Base-by-base conservation (phyloP, 2,113 vertebrate species). In the Upupa epops region DNA sequence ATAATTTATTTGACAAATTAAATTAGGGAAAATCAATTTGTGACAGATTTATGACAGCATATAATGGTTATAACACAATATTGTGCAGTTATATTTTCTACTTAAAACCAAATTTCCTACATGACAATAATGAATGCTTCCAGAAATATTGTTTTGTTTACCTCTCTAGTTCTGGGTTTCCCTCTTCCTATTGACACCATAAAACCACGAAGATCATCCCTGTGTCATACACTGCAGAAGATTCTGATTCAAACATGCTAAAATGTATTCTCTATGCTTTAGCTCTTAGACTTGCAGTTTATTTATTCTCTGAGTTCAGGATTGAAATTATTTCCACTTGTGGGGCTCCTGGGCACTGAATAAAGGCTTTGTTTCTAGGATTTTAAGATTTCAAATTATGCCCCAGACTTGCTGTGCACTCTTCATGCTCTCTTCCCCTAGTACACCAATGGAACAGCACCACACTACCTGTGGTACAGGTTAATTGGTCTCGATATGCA, bases 21-120 rank as follows among this genome's bases (percentile, higher is more conserved):
- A 93, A 90, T 92, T 79, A 90, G 79, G 63, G 52, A 51, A 7
- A 91, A 92, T 92, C 40, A 87, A 76, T 94, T 73, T 80, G 78
- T 63, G 72, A 85, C 71, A 92, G 63, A 80, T 85, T 49, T 87
- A 76, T 77, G 65, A 81, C 70, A 25, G 16, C 26, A 83, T 80
- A 19, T 58, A 88, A 70, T 54, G 28, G 7, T 18, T 82, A 32
- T 76, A 65, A 81, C 5, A 65, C 51, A 72, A 78, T 82, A 75
- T 5, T 49, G 31, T 42, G 31, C 29, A 86, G 45, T 73, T 68
- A 48, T 37, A 84, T 15, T 63, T 56, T n/a, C 71, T 46, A 68
- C 49, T 79, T 80, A 66, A 64, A 66, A 12, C 0, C 21, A 37
- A 34, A 71, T 86, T 93, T 65, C 26, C 42, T 74, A 34, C 11